Base-by-base conservation (phyloP, 2,888 invertebrate species). In the Tiliacea aurago region DNA sequence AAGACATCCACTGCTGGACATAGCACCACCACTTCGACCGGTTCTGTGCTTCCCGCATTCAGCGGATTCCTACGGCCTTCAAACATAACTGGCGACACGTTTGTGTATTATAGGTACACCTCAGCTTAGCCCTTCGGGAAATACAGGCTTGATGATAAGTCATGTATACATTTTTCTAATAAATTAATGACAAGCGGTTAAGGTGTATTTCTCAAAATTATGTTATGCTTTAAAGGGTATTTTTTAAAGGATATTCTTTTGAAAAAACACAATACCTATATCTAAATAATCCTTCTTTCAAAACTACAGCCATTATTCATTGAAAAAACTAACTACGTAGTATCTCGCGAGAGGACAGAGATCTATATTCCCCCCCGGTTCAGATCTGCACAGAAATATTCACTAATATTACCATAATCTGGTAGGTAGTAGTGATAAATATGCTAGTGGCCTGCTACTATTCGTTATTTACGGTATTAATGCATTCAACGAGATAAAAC, bases 361-460 rank as follows among this genome's bases (percentile, higher is more conserved):
- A 41, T 66, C 65, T 84, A 49, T 63, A 73, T 76, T 74, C 33
- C 59, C 45, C 53, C 37, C 47, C 61, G 37, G 47, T 78, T 64
- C 66, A 61, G 67, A 69, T 75, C 80, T 62, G 68, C 67, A 56
- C 59, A 81, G 65, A 63, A 71, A 74, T 81, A 81, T 84, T 77
- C 73, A 74, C 62, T 63, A 53, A 51, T 67, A 84, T 84, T 83
- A 78, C 58, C 83, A 83, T 83, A 83, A 84, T 81, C 73, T 78
- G 61, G 73, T 67, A 67, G 70, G 51, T 69, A 70, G 61, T 23
- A 71, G 71, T 74, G 73, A 81, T 84, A 80, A 80, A 84, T 84
- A 84, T 77, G 68, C 81, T 51, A 81, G 81, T 72, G 59, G 72
- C 70, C 64, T 66, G 15, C 66, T 63, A 70, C 51, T 67, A 61